Conservation (phyloP, 2,113 vertebrate genomes). For the Hyla sarda region DNA sequence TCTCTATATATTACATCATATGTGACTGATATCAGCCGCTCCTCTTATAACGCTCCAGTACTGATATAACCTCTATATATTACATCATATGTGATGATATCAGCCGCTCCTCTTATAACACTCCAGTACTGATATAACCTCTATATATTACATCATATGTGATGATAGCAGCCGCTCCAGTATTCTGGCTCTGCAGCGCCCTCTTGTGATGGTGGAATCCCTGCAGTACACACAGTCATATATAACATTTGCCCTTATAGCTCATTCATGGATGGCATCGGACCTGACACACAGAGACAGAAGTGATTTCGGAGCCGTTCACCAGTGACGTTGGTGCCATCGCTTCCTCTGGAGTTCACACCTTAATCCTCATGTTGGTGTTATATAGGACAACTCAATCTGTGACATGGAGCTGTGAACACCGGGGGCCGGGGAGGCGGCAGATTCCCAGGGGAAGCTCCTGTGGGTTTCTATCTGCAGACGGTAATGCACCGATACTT, state of each 20-base stretch:
- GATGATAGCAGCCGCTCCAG: not conserved
- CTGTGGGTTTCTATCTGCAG: not conserved
- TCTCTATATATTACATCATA: too few relatives aligned
- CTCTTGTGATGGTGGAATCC: not conserved
- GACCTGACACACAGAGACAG: too few relatives aligned
- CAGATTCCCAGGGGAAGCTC: not conserved
- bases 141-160: too few relatives aligned
- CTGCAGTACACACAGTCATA: too few relatives aligned
- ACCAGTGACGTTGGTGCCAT: not conserved
- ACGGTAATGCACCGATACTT: not conserved
- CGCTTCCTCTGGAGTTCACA: slow-evolving; percentile 9
- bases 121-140: too few relatives aligned
- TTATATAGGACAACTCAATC: not conserved
- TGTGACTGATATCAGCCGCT: too few relatives aligned
- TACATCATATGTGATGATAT: too few relatives aligned
- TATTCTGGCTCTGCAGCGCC: not conserved
- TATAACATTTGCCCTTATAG: too few relatives aligned
- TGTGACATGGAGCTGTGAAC: slow-evolving; percentile 23
- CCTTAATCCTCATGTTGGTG: not conserved
- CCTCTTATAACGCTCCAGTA: too few relatives aligned
- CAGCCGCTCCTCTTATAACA: too few relatives aligned
- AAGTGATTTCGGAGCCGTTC: not conserved
- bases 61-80: too few relatives aligned
- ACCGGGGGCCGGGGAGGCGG: not conserved
- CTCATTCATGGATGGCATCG: not conserved